Percentiles rank a stretch among this genome's conserved stretches.
These are phyloP conservation scores for Dioctria rufipes DNA, from an alignment of 2,888 invertebrate genomes.

Conservation along the genomic window DNA sequence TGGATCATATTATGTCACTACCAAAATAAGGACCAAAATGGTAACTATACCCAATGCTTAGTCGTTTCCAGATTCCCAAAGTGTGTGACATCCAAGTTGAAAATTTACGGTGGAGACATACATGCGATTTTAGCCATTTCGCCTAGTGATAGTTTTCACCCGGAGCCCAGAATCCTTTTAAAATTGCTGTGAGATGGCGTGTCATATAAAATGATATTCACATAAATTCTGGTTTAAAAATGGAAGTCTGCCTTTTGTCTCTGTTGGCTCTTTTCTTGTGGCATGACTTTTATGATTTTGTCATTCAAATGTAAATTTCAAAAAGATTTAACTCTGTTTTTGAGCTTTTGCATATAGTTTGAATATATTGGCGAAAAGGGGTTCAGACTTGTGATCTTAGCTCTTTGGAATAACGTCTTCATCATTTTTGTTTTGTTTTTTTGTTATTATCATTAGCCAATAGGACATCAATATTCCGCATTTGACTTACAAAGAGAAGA, in stretches of 20 bases:
- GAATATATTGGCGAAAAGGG: too few relatives aligned
- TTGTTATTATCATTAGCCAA: too few relatives aligned
- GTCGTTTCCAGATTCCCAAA: not conserved
- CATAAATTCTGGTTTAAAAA: slow-evolving; percentile 21
- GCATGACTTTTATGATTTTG: slow-evolving; percentile 20
- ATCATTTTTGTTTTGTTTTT: too few relatives aligned
- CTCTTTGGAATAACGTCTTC: too few relatives aligned
- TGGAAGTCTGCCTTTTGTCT: not conserved
- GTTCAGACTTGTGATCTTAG: too few relatives aligned
- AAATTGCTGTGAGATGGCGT: not conserved
- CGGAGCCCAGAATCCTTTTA: not conserved
- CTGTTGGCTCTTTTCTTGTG: not conserved
- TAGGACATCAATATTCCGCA: too few relatives aligned
- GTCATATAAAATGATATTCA: slow-evolving; percentile 8
- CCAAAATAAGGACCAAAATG: not conserved
- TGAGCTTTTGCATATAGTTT: not conserved
- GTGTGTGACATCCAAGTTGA: not conserved
- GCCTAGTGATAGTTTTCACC: slow-evolving; percentile 14
- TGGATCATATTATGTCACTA: not conserved
- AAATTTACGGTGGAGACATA: not conserved
- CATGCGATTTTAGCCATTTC: not conserved
- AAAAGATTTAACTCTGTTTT: not conserved
- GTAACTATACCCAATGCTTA: not conserved
- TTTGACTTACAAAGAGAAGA: too few relatives aligned
- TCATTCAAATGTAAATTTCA: slow-evolving; percentile 31